Base-by-base conservation (phyloP, 2,888 invertebrate species). In the Drosophila antonietae region DNA sequence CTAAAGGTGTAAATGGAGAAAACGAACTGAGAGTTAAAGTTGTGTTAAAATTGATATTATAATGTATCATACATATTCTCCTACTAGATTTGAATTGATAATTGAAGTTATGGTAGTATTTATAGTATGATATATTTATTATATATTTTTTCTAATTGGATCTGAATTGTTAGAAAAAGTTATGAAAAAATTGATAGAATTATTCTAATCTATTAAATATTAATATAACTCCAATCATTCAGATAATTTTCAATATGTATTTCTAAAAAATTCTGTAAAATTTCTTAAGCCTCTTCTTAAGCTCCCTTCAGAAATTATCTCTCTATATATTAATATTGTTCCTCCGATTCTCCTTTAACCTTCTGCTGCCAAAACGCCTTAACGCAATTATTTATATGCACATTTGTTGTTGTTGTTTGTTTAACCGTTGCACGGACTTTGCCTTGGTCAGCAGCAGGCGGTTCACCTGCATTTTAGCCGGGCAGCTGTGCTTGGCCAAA, bases 401-500 rank as follows among this genome's bases (percentile, higher is more conserved):
- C 43, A 46, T 23, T 31, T 28, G 5, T 28, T 28, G 28, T 28
- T 28, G 39, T 20, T 43, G 18, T 37, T 47, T 35, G 12, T 33
- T 31, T 43, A 51, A 14, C 51, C 33, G 51, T 51, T 51, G 51
- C 14, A 20, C 14, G 2, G 41, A 12, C 39, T 18, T 28, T 5
- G 23, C 28, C 35, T 23, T 23, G 53, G 23, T 23, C 39, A 60
- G 68, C 39, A 60, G 68, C 46, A n/a, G 39, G 10, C 12, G 28
- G 49, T n/a, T 41, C 63, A 35, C n/a, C 52, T 75, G 71, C 75
- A 58, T 18, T 60, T 58, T 10, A 10, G 23, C n/a, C 43, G 44
- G 33, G 15, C 43, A 46, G 23, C 46, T 28, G 46, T 46, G 37
- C n/a, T 18, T 56, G 81, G 89, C 68, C 83, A 86, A 89, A 86